Evolutionary conservation across 2,888 invertebrate genomes (phyloP), one percentile per base, ranked within the genome.

Genomic region (Congeria kusceri): DNA sequence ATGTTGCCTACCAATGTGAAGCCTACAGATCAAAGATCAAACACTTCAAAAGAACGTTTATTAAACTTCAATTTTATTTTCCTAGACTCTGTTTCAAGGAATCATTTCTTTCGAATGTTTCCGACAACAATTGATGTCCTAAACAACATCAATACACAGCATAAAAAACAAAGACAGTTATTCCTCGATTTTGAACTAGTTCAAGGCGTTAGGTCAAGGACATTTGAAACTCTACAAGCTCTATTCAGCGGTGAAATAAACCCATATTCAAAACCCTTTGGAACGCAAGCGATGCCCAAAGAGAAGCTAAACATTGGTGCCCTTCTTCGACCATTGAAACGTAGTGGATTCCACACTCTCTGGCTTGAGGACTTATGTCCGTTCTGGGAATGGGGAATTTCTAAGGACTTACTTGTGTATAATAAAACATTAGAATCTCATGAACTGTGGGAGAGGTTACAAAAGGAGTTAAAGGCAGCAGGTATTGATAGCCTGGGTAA

Each of bases 281-380:
- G 86, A 25, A 79, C 76, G 53, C 77, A 85, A 29, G 87, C 84
- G 4, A 79, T 87, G 74, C 89, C 89, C 9, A 76, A 80, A 20
- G 69, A 80, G 18, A 83, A 87, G 3, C 80, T 90, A 7, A 78
- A 76, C 20, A 59, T 84, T 1, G 79, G 86, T 28, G 68, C 39
- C 9, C 46, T 90, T 47, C 64, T 90, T 13, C 62, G 71, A 44
- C 83, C 79, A 13, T 77, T 89, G 27, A 84, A 83, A 53, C 28
- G 78, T 0, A 28, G 49, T 11, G 88, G 87, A 3, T 91, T 88
- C 47, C 62, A 63, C n/a, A 90, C 87, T 3, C 62, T 89, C n/a
- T 90, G 87, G 88, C 39, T 89, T 39, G 91, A 91, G 59, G 91
- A 91, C 80, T 53, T 90, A 28, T 91, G 91, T 59, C 89, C 87